These are phyloP conservation scores for Pachymerium ferrugineum DNA, from an alignment of 2,888 invertebrate species.

Conservation along the genomic window DNA sequence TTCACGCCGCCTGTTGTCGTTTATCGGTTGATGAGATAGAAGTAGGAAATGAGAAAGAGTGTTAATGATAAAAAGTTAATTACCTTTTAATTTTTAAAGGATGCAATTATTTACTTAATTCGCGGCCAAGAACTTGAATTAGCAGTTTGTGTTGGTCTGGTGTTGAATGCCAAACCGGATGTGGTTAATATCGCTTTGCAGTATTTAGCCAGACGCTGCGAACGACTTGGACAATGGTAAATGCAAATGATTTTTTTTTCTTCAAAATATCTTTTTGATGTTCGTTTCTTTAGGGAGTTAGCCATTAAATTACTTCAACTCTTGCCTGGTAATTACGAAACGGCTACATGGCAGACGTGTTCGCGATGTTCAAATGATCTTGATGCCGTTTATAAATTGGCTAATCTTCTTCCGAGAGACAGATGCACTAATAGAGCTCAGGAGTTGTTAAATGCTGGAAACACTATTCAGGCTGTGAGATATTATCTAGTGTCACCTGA, in stretches of 20 bases:
- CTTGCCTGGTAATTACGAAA: conserved; percentile 40
- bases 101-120: conserved; percentile 45
- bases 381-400: conserved; percentile 42
- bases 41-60: not conserved
- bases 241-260: conserved; percentile 13
- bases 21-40: conserved; percentile 45
- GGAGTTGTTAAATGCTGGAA: conserved; percentile 37
- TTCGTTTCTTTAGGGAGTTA: conserved; percentile 43
- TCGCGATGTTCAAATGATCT: conserved; percentile 44
- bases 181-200: conserved; percentile 43
- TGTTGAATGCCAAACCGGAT: conserved; percentile 41
- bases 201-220: conserved; percentile 45
- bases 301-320: conserved; percentile 44
- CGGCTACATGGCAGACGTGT: conserved; percentile 43
- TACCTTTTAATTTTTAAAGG: conserved; percentile 40
- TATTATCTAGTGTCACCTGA: conserved; percentile 44
- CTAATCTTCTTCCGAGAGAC: conserved; percentile 44
- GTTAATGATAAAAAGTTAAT: not conserved
- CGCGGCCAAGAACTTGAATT: conserved; percentile 49
- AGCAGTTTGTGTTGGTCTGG: conserved; percentile 45
- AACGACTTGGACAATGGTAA: conserved; percentile 45
- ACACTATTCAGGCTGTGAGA: conserved; percentile 40
- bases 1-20: conserved; percentile 48
- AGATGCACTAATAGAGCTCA: conserved; percentile 44
- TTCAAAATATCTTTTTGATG: not conserved